phyloP scores from a whole-genome alignment of 2,888 invertebrate species.

The Nasonia oneida region DNA sequence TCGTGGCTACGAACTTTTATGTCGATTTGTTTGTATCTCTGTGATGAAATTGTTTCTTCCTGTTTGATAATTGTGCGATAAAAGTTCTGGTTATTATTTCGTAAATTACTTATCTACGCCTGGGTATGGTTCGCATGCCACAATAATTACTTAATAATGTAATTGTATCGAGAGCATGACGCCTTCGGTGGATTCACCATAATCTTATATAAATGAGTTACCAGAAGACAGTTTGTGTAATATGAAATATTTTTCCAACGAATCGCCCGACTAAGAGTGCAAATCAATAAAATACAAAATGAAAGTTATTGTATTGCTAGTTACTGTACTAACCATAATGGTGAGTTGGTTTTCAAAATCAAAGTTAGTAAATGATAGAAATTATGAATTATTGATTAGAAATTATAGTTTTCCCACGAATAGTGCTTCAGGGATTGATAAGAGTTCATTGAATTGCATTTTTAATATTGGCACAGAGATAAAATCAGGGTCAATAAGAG shows the following conservation, averaged over 20 bases:
- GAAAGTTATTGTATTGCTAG: neutral
- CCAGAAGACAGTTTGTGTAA: neutral
- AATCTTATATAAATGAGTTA: neutral
- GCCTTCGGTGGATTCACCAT: neutral
- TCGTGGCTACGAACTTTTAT: neutral
- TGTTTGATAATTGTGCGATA: slow-evolving; percentile 4
- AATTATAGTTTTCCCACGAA: too few relatives aligned
- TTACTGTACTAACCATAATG: neutral
- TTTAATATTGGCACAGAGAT: too few relatives aligned
- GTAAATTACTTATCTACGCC: slow-evolving; percentile 14
- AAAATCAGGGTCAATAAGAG: too few relatives aligned
- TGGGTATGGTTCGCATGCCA: neutral
- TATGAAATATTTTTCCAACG: neutral
- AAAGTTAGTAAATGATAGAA: too few relatives aligned
- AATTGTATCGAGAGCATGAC: neutral
- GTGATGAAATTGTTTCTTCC: neutral
- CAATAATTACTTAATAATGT: slow-evolving; percentile 16
- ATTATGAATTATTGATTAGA: too few relatives aligned
- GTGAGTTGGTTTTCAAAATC: neutral
- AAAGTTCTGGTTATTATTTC: neutral
- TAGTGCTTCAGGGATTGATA: too few relatives aligned
- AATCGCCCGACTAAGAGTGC: neutral
- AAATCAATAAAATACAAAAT: neutral
- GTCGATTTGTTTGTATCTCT: neutral
- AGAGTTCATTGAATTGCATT: too few relatives aligned